Conservation (phyloP, 1,140 invertebrate genomes). For the Drosophila kurseongensis region DNA sequence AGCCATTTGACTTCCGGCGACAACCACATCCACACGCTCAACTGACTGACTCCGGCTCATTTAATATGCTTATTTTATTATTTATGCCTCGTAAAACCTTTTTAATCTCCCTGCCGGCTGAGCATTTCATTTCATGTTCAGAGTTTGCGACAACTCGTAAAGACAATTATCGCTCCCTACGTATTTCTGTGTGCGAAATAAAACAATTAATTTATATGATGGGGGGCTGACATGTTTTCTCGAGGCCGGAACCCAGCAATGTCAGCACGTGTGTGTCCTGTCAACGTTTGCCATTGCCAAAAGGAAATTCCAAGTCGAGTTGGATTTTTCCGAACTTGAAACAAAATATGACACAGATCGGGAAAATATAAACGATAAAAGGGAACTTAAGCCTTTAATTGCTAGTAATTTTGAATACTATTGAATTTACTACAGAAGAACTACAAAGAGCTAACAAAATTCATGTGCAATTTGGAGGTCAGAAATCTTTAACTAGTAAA, state of each 20-base stretch:
- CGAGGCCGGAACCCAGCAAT: not conserved
- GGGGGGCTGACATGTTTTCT: conserved; percentile 11
- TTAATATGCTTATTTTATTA: conserved; percentile 55
- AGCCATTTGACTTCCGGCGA: conserved; percentile 41
- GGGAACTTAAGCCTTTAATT: not conserved
- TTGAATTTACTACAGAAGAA: too few species aligned
- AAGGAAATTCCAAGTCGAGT: conserved; percentile 1
- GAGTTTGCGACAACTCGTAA: conserved; percentile 44
- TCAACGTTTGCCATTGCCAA: conserved; percentile 3
- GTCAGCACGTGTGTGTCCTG: conserved; percentile 35
- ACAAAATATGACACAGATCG: not conserved
- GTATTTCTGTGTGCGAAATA: conserved; percentile 18
- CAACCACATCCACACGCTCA: conserved; percentile 22
- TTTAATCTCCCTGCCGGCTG: conserved; percentile 23
- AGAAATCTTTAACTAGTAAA: not conserved
- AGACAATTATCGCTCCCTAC: conserved; percentile 46
- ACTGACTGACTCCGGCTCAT: conserved; percentile 40
- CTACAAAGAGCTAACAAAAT: too few species aligned
- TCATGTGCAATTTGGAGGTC: too few species aligned
- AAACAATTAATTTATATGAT: conserved; percentile 49
- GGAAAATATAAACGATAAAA: not conserved
- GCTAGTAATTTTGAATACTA: too few species aligned
- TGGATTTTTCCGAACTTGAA: not conserved
- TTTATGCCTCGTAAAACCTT: conserved; percentile 56
- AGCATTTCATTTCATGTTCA: conserved; percentile 45